Conservation (phyloP, 2,888 invertebrate species). For the Neoaliturus tenellus region DNA sequence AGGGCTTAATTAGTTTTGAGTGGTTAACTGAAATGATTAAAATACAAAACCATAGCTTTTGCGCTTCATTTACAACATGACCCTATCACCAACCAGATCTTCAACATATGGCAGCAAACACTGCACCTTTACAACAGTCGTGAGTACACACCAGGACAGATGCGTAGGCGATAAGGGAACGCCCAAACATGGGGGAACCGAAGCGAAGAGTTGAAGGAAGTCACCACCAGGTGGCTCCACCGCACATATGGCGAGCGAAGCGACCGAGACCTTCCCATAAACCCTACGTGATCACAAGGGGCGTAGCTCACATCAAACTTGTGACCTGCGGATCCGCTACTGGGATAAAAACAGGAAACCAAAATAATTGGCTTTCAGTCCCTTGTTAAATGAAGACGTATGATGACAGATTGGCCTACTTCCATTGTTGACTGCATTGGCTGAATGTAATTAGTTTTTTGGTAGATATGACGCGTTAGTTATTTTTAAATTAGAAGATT, state of each 20-base stretch:
- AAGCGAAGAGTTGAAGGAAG: not conserved
- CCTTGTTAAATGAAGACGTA: not conserved
- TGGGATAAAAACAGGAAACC: not conserved
- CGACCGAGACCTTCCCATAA: not conserved
- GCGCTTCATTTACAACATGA: too few relatives aligned
- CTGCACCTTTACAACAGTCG: not conserved
- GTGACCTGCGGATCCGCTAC: not conserved
- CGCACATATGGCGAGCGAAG: constrained; percentile 10
- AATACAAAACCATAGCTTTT: too few relatives aligned
- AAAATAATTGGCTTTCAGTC: not conserved
- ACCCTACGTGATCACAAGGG: not conserved
- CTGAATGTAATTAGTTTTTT: not conserved
- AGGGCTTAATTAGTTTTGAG: too few relatives aligned
- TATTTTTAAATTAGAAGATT: too few relatives aligned
- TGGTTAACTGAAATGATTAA: too few relatives aligned
- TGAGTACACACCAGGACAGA: not conserved
- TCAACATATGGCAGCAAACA: not conserved
- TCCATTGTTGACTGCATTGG: not conserved
- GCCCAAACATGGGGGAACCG: not conserved
- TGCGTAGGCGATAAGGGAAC: not conserved
- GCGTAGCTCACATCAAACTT: not conserved
- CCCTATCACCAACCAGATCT: not conserved
- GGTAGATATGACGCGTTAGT: too few relatives aligned
- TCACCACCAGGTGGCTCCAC: not conserved
- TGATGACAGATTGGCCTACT: not conserved